Base-by-base conservation (phyloP, 2,113 vertebrate species). In the Tonatia bakeri region DNA sequence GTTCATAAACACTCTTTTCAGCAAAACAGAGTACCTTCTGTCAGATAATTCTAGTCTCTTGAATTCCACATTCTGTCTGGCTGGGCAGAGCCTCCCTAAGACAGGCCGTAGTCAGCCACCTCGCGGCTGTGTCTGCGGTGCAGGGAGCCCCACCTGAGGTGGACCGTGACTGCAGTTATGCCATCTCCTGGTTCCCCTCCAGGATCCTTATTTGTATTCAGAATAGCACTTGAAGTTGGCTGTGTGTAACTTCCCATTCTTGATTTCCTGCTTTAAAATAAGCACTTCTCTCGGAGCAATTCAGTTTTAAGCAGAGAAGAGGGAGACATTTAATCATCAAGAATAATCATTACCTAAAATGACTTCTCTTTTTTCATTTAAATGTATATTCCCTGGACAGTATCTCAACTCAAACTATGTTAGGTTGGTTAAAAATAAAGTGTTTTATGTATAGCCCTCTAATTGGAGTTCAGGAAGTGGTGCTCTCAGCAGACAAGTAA, bases 301-400 rank as follows among this genome's bases (percentile, higher is more conserved):
- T 92, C 28, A 33, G 6, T 65, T 83, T 84, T 87, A 87, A 76
- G 28, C n/a, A 85, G 31, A 87, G 33, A 70, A 76, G 59, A 70
- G 38, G 91, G 43, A 93, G 8, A 40, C 15, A 38, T 77, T 64
- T 94, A 95, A 86, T 93, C 83, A 89, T 88, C 45, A 93, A 93
- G 70, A 89, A 76, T 91, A 90, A 83, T 17, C 16, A 92, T 84
- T 94, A 67, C 20, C 43, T 47, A 77, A 90, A 94, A 76, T 69
- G 82, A 89, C 28, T 61, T 84, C 38, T 76, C 38, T 16, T 75
- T 43, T 91, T 91, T 94, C 70, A 54, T 72, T 87, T 59, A 43
- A 84, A 70, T 13, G 22, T 75, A 7, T 96, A 36, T 80, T 90
- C 45, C 56, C 50, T 81, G 70, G 56, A 22, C 64, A 50, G 40